Conservation (phyloP, 2,797 vertebrate genomes). For the Sebastes flavidus region DNA sequence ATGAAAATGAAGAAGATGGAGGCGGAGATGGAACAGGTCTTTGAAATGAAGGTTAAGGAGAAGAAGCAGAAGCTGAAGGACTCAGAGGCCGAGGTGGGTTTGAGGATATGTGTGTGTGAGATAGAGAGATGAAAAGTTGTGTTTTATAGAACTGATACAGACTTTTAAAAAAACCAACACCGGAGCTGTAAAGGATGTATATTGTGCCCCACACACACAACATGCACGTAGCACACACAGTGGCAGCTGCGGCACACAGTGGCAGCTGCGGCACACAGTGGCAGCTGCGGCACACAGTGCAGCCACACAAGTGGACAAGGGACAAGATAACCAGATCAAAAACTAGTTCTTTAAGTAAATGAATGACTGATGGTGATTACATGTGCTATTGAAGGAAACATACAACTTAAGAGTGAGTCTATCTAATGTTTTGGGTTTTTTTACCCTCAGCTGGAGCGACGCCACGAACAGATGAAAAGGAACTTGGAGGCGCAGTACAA, state of each 20-base stretch:
- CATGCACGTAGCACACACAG: no score
- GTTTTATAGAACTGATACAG: no score
- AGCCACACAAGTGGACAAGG: no score
- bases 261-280: no score
- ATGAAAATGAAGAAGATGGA: constrained; percentile 89
- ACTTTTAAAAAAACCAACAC: no score
- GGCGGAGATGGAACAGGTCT: constrained; percentile 86
- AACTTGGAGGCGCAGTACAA: constrained; percentile 86
- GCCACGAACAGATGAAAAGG: constrained; percentile 85
- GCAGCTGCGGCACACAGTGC: no score
- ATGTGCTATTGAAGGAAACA: not conserved
- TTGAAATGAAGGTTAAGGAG: constrained; percentile 88
- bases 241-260: no score
- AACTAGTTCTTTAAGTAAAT: not conserved
- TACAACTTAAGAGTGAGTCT: not conserved
- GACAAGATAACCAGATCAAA: not conserved
- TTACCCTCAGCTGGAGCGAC: constrained; percentile 77
- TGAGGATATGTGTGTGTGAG: not conserved
- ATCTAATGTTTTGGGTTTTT: not conserved
- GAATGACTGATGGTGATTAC: not conserved
- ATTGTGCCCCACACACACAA: no score
- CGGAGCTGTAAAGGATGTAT: no score
- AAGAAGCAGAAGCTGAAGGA: constrained; percentile 88
- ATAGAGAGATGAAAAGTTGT: not conserved
- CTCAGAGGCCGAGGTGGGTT: constrained; percentile 83